A percentile compares a stretch with the other conserved stretches of the same genome.
phyloP scores from a whole-genome alignment of 2,888 invertebrate genomes.

The Tenodera sinensis region DNA sequence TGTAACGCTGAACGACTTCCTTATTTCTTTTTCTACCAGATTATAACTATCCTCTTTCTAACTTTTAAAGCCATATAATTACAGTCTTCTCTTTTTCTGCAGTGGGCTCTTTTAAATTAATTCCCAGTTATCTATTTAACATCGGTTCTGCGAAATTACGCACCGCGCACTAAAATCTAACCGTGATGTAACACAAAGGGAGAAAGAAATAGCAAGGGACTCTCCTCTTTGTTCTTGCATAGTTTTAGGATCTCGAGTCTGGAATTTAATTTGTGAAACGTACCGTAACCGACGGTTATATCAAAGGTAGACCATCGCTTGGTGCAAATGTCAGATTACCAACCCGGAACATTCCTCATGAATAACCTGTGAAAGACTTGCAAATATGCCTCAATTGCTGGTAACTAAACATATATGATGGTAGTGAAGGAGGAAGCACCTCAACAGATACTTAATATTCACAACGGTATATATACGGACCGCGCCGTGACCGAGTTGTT shows the following conservation, averaged over 20 bases:
- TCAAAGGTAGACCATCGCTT: neutral
- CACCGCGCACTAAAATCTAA: neutral
- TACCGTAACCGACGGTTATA: neutral
- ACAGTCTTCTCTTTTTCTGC: neutral
- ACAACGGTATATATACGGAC: too few relatives aligned
- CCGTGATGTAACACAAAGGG: neutral
- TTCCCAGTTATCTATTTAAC: neutral
- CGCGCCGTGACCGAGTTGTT: too few relatives aligned
- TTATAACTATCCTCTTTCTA: neutral
- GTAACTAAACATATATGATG: too few relatives aligned
- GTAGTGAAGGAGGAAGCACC: too few relatives aligned
- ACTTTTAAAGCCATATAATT: neutral
- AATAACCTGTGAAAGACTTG: neutral
- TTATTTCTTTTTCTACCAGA: neutral
- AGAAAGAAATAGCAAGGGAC: neutral
- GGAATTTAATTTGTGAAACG: neutral
- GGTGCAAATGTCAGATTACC: neutral
- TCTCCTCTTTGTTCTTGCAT: neutral
- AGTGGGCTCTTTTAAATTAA: neutral
- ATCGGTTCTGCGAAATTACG: neutral
- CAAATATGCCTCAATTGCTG: neutral
- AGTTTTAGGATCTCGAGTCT: neutral
- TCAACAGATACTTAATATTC: too few relatives aligned
- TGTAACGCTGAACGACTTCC: too few relatives aligned
- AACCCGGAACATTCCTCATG: neutral